phyloP scores from a whole-genome alignment of 1,140 invertebrate species.

The Hylyphantes graminicola region DNA sequence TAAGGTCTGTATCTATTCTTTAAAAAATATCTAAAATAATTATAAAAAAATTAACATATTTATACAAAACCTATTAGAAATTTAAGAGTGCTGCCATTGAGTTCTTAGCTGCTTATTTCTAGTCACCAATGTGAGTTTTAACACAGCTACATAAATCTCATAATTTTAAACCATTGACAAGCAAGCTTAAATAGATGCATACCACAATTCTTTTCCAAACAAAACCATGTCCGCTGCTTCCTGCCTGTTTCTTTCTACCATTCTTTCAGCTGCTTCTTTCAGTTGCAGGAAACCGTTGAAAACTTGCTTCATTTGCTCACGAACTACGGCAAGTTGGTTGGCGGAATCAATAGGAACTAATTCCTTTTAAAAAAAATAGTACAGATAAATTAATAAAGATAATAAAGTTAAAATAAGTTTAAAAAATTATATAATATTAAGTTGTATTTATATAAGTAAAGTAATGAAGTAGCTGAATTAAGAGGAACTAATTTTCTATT shows the following conservation, averaged over 20 bases:
- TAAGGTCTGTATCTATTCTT: too few relatives aligned
- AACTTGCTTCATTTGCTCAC: constrained; percentile 74
- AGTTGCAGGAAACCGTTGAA: constrained; percentile 72
- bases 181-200: neutral
- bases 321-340: constrained; percentile 74
- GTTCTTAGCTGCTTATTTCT: too few relatives aligned
- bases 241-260: constrained; percentile 72
- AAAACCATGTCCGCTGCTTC: constrained; percentile 72
- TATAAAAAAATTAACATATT: too few relatives aligned
- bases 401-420: constrained; percentile 3
- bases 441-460: too few relatives aligned
- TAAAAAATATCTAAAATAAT: too few relatives aligned
- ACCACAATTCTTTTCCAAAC: constrained; percentile 60
- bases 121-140: too few relatives aligned
- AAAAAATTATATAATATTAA: neutral
- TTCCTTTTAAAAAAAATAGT: constrained; percentile 68
- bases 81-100: too few relatives aligned
- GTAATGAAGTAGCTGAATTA: too few relatives aligned
- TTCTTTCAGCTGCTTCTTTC: constrained; percentile 74
- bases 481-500: too few relatives aligned
- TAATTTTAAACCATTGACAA: neutral
- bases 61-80: too few relatives aligned
- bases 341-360: constrained; percentile 75
- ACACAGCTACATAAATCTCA: neutral
- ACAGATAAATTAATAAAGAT: neutral